Evolutionary conservation across 2,888 invertebrate species (phyloP), one percentile per base, ranked within the genome.

Genomic region (Eupithecia insigniata): DNA sequence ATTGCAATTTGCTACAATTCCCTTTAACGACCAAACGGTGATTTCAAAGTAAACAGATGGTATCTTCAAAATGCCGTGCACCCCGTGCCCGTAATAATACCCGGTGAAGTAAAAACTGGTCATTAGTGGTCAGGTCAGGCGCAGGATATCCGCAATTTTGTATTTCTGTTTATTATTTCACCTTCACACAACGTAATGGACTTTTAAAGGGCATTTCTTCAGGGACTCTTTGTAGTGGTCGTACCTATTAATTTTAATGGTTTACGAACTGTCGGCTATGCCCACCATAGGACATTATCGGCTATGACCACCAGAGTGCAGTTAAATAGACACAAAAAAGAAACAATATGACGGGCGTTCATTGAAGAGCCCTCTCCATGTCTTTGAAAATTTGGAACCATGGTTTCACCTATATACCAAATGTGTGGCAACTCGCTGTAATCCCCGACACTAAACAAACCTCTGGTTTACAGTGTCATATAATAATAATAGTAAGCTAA

Each of bases 91-190:
- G 51, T 43, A 69, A 72, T 69, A 72, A 60, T 18, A 58, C 16
- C 28, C 30, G n/a, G 51, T 51, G 32, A 55, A 39, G 43, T 61
- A 69, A 65, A 67, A 55, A 69, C 51, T 55, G 73, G 73, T 71
- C 71, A 74, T 74, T 74, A 74, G 67, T 34, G 8, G 60, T 51
- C 30, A 36, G 28, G 65, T 68, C 43, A 62, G 68, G 66, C 22
- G 10, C 61, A 61, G 70, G 73, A 74, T 74, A 69, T 74, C 73
- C 73, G 73, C 68, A 70, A 67, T 65, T 73, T 70, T 66, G 69
- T 69, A 70, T 36, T 73, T 34, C 36, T 36, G 64, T 67, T 70
- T 70, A 67, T 39, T 66, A 39, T 69, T 70, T 73, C 43, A 70
- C 69, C 67, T 73, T 67, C 34, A 58, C 16, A 60, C 58, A 3